Percentiles rank a stretch among this genome's conserved stretches.
Evolutionary conservation across 2,113 vertebrate genomes (phyloP).

Genomic region (Bagarius yarrelli): DNA sequence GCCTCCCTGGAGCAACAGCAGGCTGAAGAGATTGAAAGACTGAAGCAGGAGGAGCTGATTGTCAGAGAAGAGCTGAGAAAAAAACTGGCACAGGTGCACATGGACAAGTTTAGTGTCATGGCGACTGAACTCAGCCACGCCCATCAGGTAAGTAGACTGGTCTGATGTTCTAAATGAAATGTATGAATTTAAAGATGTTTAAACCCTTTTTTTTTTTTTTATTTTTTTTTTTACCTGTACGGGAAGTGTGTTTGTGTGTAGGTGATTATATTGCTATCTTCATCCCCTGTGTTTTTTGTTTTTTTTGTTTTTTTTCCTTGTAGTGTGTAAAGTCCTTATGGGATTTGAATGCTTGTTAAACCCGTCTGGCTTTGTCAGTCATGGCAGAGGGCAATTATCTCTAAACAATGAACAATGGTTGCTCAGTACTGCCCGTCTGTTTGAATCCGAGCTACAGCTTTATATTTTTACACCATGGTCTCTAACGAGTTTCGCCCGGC

Average conservation of each 20-base stretch:
- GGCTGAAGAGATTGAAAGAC: slow-evolving; percentile 60
- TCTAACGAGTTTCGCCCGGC: background rate
- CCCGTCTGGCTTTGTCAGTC: background rate
- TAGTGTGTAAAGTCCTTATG: slow-evolving; percentile 2
- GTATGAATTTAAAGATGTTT: background rate
- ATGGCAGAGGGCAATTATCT: background rate
- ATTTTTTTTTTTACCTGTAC: background rate
- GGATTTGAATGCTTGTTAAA: background rate
- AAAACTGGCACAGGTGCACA: slow-evolving; percentile 68
- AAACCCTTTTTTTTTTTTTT: background rate
- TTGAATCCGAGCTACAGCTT: background rate
- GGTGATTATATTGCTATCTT: background rate
- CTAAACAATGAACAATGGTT: slow-evolving; percentile 26
- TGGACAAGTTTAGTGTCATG: slow-evolving; percentile 75
- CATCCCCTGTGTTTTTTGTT: slow-evolving; percentile 20
- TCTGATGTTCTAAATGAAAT: background rate
- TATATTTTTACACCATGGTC: background rate
- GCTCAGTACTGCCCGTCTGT: background rate
- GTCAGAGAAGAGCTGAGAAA: slow-evolving; percentile 66
- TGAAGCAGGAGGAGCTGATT: slow-evolving; percentile 64
- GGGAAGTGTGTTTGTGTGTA: background rate
- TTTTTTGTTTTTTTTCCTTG: background rate
- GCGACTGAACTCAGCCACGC: slow-evolving; percentile 69
- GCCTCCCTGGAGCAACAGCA: slow-evolving; percentile 59
- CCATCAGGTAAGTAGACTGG: slow-evolving; percentile 74